These are phyloP conservation scores for Rhopilema esculentum DNA, from an alignment of 30 jellyfish, hydroid and myxozoan species.

Conservation along the genomic window DNA sequence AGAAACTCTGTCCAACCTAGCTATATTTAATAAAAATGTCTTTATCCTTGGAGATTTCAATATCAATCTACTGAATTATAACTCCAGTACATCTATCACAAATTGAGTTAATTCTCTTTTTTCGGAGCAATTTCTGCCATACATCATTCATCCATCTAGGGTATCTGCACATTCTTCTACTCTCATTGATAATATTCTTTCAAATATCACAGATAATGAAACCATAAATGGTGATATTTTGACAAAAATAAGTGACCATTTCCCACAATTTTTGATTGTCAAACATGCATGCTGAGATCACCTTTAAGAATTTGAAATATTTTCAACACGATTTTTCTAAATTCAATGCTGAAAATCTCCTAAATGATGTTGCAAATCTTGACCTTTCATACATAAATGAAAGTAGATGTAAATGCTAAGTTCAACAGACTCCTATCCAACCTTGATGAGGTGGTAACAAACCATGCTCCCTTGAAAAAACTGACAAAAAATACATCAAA, in stretches of 20 bases:
- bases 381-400: constrained; percentile 39
- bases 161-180: constrained; percentile 16
- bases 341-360: constrained; percentile 25
- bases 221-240: constrained; percentile 23
- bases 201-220: constrained; percentile 15
- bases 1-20: constrained; percentile 19
- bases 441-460: constrained; percentile 43
- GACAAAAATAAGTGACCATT: constrained; percentile 5
- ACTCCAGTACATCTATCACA: constrained; percentile 1
- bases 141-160: constrained; percentile 9
- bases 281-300: constrained; percentile 31
- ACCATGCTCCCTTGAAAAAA: constrained; percentile 53
- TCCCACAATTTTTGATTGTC: constrained; percentile 38
- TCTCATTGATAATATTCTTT: constrained; percentile 18
- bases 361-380: constrained; percentile 47
- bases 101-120: constrained; percentile 8
- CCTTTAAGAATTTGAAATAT: constrained; percentile 6
- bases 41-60: too few relatives aligned
- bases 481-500: constrained; percentile 43
- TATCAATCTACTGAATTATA: not conserved
- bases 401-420: constrained; percentile 43
- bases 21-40: constrained; percentile 6
- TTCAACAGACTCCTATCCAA: constrained; percentile 58
- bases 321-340: constrained; percentile 9
- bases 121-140: constrained; percentile 39